phyloP scores from a whole-genome alignment of 2,797 vertebrate genomes.

The Novumbra hubbsi region DNA sequence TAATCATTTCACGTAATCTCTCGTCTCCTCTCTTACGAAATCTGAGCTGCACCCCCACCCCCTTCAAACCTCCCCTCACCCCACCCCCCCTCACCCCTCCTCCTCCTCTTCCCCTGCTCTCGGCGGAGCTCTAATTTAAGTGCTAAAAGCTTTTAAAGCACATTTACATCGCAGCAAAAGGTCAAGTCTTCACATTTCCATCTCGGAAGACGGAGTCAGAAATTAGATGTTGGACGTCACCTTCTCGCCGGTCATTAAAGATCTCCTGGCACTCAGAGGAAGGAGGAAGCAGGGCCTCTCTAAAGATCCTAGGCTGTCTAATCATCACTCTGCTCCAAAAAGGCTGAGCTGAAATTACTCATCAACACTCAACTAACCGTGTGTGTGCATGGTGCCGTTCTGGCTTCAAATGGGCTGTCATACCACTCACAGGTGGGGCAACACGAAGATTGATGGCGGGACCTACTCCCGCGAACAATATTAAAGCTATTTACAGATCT shows the following conservation, averaged over 20 bases:
- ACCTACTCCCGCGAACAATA: constrained; percentile 60
- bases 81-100: background rate
- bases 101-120: background rate
- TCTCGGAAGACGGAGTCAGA: constrained; percentile 19
- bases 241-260: constrained; percentile 57
- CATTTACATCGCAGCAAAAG: constrained; percentile 59
- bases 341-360: constrained; percentile 52
- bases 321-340: constrained; percentile 47
- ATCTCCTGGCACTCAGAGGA: constrained; percentile 28
- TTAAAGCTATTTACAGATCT: constrained; percentile 63
- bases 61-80: background rate
- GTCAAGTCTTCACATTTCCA: constrained; percentile 56
- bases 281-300: constrained; percentile 33
- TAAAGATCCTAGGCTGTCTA: constrained; percentile 49
- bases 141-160: constrained; percentile 42
- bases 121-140: constrained; percentile 37
- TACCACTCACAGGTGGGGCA: constrained; percentile 27
- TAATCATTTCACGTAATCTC: constrained; percentile 8
- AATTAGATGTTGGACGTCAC: constrained; percentile 40
- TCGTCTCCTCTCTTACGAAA: constrained; percentile 11
- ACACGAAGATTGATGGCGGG: constrained; percentile 60
- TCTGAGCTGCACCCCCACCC: background rate
- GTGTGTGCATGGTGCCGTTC: constrained; percentile 36
- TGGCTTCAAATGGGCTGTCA: constrained; percentile 40
- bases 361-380: constrained; percentile 18